A percentile compares a stretch with the other conserved stretches of the same genome.
Evolutionary conservation across 2,797 vertebrate genomes (phyloP).

Genomic region (Chrosomus eos): DNA sequence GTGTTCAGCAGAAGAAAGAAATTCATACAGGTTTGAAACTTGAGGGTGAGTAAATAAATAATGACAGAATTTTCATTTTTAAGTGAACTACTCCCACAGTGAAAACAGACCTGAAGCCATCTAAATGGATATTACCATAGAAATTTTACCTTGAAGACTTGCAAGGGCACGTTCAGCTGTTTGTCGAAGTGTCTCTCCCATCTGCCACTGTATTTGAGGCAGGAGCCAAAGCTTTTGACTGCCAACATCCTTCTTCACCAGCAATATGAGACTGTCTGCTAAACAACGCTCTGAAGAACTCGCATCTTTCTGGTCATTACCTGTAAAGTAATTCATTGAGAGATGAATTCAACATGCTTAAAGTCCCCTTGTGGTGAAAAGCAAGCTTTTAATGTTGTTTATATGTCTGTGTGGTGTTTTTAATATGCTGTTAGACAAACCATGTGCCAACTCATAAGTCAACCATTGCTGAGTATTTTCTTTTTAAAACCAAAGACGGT

Average conservation of each 20-base stretch:
- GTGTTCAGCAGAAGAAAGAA: too few relatives aligned
- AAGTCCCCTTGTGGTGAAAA: too few relatives aligned
- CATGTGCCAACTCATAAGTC: too few relatives aligned
- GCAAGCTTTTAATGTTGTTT: too few relatives aligned
- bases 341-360: neutral
- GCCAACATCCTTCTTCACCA: conserved; percentile 86
- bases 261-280: conserved; percentile 82
- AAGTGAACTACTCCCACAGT: too few relatives aligned
- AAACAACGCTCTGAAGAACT: conserved; percentile 82
- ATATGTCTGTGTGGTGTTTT: too few relatives aligned
- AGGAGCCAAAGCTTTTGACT: conserved; percentile 87
- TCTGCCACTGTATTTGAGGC: conserved; percentile 88
- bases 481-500: too few relatives aligned
- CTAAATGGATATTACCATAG: conserved; percentile 43
- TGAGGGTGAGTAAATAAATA: too few relatives aligned
- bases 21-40: too few relatives aligned
- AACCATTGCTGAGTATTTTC: too few relatives aligned
- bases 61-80: too few relatives aligned
- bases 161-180: conserved; percentile 88
- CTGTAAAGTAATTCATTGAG: conserved; percentile 66
- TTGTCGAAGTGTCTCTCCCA: conserved; percentile 87
- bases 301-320: conserved; percentile 77
- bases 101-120: neutral
- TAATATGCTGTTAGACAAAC: too few relatives aligned
- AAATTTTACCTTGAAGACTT: conserved; percentile 78